phyloP scores from a whole-genome alignment of 1,140 invertebrate species.

The Calycopis cecrops region DNA sequence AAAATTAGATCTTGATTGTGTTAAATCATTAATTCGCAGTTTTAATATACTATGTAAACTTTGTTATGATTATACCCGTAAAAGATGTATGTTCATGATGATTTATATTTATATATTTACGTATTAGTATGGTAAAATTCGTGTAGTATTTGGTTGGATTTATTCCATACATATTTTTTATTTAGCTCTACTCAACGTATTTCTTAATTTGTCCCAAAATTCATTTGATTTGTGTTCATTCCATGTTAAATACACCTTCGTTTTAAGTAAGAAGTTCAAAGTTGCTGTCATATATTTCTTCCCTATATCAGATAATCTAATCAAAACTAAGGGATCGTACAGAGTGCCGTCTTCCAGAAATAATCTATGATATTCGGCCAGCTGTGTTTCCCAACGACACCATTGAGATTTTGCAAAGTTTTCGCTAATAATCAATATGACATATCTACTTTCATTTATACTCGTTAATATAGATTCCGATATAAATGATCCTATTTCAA shows the following conservation, averaged over 20 bases:
- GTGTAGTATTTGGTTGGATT: neutral
- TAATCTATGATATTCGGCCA: conserved; percentile 75
- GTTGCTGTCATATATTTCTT: conserved; percentile 73
- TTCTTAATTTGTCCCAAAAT: conserved; percentile 72
- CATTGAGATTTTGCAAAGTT: conserved; percentile 80
- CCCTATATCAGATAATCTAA: conserved; percentile 76
- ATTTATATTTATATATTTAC: no score
- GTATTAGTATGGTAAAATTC: no score
- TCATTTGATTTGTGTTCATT: conserved; percentile 67
- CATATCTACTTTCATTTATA: conserved; percentile 77
- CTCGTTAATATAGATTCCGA: conserved; percentile 77
- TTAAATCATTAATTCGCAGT: no score
- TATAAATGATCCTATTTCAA: conserved; percentile 78
- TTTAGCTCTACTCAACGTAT: conserved; percentile 36
- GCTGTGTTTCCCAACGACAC: conserved; percentile 80
- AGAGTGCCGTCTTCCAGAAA: conserved; percentile 66
- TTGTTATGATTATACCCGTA: no score
- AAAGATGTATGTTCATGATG: no score
- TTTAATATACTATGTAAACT: no score
- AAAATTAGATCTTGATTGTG: no score
- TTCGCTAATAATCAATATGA: conserved; percentile 78
- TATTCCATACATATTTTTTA: neutral
- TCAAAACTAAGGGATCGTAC: conserved; percentile 76
- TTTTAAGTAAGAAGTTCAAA: conserved; percentile 77
- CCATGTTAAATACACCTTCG: conserved; percentile 78